Evolutionary conservation across 2,888 invertebrate genomes (phyloP).

Genomic region (Calephelis perditalis): DNA sequence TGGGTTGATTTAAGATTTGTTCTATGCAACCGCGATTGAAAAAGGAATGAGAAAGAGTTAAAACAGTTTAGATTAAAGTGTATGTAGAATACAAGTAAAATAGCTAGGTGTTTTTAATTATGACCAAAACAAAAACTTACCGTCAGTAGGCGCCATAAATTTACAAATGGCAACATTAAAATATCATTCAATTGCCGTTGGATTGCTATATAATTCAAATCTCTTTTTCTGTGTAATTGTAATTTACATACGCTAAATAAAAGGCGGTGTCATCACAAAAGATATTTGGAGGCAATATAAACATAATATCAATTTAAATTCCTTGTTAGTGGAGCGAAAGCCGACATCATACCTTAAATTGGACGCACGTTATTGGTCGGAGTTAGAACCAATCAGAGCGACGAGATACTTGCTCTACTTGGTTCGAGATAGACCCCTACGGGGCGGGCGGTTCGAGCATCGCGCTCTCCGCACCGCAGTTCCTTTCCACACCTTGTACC

Average conservation of each 20-base stretch:
- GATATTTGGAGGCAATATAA: slow-evolving; percentile 78
- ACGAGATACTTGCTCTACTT: slow-evolving; percentile 25
- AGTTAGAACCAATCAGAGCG: slow-evolving; percentile 45
- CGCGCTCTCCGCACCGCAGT: slow-evolving; percentile 71
- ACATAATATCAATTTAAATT: slow-evolving; percentile 79
- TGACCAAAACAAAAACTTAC: too few relatives aligned
- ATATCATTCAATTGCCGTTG: slow-evolving; percentile 64
- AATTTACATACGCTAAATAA: slow-evolving; percentile 78
- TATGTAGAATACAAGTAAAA: too few relatives aligned
- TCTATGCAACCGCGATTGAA: too few relatives aligned
- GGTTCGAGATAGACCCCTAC: slow-evolving; percentile 27
- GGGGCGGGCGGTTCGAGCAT: slow-evolving; percentile 39
- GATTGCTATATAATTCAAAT: slow-evolving; percentile 73
- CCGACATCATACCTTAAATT: slow-evolving; percentile 75
- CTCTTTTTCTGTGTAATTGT: slow-evolving; percentile 72
- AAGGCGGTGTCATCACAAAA: slow-evolving; percentile 79
- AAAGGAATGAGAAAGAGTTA: too few relatives aligned
- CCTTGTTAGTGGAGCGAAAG: slow-evolving; percentile 78
- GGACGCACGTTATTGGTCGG: slow-evolving; percentile 47
- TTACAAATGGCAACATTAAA: slow-evolving; percentile 44
- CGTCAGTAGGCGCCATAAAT: slow-evolving; percentile 19
- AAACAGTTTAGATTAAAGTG: too few relatives aligned
- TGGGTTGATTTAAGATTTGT: too few relatives aligned
- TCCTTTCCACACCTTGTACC: slow-evolving; percentile 60
- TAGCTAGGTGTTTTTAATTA: too few relatives aligned